These are phyloP conservation scores for Sciurus carolinensis DNA, from an alignment of 2,797 vertebrate genomes.

Conservation along the genomic window DNA sequence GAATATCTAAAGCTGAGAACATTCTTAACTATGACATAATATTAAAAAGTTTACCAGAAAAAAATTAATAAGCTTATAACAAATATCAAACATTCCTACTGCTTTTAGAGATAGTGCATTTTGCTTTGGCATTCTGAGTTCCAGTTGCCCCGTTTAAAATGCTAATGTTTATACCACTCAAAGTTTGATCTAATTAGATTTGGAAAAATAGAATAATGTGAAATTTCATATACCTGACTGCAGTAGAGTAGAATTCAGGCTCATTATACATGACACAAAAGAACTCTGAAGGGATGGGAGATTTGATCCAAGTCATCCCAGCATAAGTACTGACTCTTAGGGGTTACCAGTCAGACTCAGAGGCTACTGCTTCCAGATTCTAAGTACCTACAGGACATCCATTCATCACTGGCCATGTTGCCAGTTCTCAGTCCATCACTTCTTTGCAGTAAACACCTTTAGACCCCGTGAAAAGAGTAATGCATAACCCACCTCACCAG, in stretches of 20 bases:
- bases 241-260: constrained; percentile 19
- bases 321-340: not conserved
- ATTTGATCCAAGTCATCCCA: not conserved
- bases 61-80: not conserved
- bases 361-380: not conserved
- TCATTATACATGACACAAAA: not conserved
- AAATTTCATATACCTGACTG: constrained; percentile 14
- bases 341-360: not conserved
- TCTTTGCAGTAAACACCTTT: not conserved
- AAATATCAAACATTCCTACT: not conserved
- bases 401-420: not conserved
- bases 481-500: not conserved
- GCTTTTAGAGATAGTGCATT: not conserved
- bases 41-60: constrained; percentile 42
- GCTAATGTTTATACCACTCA: not conserved
- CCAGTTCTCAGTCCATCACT: not conserved
- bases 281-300: not conserved
- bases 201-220: not conserved
- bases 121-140: not conserved
- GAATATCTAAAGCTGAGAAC: constrained; percentile 1
- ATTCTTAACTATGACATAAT: constrained; percentile 34
- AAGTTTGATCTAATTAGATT: constrained; percentile 51
- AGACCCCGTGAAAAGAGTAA: not conserved
- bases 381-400: not conserved
- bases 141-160: not conserved